These are phyloP conservation scores for Eupithecia dodoneata DNA, from an alignment of 2,888 invertebrate species.

Conservation along the genomic window DNA sequence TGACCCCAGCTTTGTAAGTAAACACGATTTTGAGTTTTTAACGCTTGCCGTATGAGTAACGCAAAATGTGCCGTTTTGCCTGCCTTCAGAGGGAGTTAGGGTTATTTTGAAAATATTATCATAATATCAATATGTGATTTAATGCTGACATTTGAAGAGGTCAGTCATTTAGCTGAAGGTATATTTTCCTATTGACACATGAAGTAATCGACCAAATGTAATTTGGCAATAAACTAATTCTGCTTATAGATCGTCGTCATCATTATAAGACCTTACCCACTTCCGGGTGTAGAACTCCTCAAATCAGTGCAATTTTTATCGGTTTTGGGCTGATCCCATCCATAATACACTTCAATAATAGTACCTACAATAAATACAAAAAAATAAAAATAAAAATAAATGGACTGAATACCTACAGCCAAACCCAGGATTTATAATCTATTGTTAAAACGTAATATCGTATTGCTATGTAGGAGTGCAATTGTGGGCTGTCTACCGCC, in stretches of 20 bases:
- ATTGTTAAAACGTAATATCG: not conserved
- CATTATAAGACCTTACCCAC: too few relatives aligned
- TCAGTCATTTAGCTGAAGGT: not conserved
- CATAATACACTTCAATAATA: too few relatives aligned
- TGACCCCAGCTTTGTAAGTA: constrained; percentile 64
- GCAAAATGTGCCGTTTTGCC: constrained; percentile 56
- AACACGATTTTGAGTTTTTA: constrained; percentile 76
- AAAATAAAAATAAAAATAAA: too few relatives aligned
- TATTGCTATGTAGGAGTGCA: not conserved
- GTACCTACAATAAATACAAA: too few relatives aligned
- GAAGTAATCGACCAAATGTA: not conserved
- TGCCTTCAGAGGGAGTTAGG: constrained; percentile 5
- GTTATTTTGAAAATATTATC: constrained; percentile 53
- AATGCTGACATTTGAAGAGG: not conserved
- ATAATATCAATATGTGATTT: not conserved
- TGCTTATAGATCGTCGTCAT: too few relatives aligned
- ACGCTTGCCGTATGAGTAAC: constrained; percentile 68
- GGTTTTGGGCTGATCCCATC: too few relatives aligned
- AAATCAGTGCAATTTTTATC: too few relatives aligned
- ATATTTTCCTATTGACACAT: not conserved
- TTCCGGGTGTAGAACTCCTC: too few relatives aligned
- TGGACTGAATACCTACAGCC: not conserved
- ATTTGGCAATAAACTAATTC: too few relatives aligned
- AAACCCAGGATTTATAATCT: too few relatives aligned
- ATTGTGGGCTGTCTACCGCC: too few relatives aligned